Percentiles rank a stretch among this genome's conserved stretches.
phyloP scores from a whole-genome alignment of 92 coral and sea anemone species.

The Chrysogorgia sp. region DNA sequence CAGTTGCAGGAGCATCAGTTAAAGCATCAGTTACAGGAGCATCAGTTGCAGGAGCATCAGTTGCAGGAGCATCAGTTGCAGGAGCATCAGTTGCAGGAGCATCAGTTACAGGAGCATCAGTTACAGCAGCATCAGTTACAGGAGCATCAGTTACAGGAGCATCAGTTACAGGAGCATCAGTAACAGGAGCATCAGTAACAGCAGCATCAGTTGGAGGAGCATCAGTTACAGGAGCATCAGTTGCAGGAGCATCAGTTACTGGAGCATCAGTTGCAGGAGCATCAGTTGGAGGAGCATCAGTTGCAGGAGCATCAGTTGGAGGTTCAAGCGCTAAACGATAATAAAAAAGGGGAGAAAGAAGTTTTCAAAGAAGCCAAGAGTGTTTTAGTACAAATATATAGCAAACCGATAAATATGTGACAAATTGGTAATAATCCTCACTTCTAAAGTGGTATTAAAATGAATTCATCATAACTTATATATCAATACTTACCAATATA shows the following conservation, averaged over 20 bases:
- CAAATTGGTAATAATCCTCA: no score
- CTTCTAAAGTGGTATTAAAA: no score
- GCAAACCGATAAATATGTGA: no score
- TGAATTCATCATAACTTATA: no score
- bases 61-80: background rate
- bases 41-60: background rate
- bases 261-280: constrained; percentile 3
- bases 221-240: no score
- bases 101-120: background rate
- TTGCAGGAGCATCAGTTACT: background rate
- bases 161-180: background rate
- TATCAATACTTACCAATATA: background rate
- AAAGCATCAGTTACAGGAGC: background rate
- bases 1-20: no score
- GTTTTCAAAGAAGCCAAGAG: no score
- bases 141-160: background rate
- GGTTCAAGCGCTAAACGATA: background rate
- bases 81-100: constrained; percentile 6
- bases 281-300: no score
- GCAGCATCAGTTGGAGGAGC: no score
- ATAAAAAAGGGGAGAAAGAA: no score
- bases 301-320: background rate
- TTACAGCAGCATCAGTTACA: background rate
- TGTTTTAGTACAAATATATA: no score
- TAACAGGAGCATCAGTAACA: constrained; percentile 1